phyloP scores from a whole-genome alignment of 2,888 invertebrate species.

The Ormyrus labotus region DNA sequence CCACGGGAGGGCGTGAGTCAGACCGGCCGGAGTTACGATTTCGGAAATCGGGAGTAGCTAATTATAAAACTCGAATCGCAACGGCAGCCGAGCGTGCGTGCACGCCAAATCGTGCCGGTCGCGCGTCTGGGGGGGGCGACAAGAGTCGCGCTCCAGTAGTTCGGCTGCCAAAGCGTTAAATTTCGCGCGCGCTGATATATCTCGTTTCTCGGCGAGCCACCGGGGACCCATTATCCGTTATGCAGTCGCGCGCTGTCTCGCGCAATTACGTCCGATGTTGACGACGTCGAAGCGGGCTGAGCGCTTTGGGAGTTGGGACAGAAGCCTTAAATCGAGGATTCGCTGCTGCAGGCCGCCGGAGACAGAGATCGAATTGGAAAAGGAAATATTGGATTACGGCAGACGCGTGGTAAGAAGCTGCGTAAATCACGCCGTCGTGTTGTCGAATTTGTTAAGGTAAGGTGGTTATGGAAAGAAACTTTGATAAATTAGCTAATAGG shows the following conservation, averaged over 20 bases:
- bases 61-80: slow-evolving; percentile 14
- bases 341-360: too few species aligned
- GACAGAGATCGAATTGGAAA: too few species aligned
- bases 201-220: neutral
- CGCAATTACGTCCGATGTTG: neutral
- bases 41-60: slow-evolving; percentile 33
- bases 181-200: slow-evolving; percentile 2
- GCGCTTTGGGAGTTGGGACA: too few species aligned
- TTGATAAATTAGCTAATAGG: slow-evolving; percentile 2
- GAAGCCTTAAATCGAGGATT: too few species aligned
- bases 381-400: too few species aligned
- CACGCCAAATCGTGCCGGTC: neutral
- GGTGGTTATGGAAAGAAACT: neutral
- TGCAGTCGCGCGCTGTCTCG: too few species aligned
- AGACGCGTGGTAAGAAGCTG: too few species aligned
- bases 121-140: slow-evolving; percentile 2
- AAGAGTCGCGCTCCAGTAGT: slow-evolving; percentile 20
- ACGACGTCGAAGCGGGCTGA: too few species aligned
- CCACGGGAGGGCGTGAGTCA: slow-evolving; percentile 10
- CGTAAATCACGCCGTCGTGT: too few species aligned
- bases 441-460: too few species aligned
- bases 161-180: slow-evolving; percentile 11
- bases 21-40: slow-evolving; percentile 1
- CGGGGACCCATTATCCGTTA: neutral
- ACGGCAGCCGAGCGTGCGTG: neutral